phyloP scores from a whole-genome alignment of 1,140 invertebrate species.

The Mactra quadrangularis region DNA sequence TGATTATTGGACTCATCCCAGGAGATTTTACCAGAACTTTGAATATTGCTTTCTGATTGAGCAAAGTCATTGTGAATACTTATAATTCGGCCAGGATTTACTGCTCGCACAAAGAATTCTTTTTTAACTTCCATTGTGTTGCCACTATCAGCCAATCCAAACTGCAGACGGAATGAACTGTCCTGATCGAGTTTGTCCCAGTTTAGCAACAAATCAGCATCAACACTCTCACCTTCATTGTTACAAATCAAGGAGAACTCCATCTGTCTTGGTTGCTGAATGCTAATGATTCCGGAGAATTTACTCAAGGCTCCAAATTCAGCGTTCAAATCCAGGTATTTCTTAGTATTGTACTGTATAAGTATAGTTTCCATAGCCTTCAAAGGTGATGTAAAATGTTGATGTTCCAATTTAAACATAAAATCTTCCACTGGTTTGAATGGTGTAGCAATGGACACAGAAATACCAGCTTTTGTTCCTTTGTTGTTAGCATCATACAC shows the following conservation, averaged over 20 bases:
- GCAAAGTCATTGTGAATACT: conserved; percentile 50
- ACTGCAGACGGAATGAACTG: conserved; percentile 64
- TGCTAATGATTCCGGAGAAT: conserved; percentile 55
- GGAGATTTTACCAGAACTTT: conserved; percentile 26
- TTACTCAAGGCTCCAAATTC: conserved; percentile 53
- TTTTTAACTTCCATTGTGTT: conserved; percentile 11
- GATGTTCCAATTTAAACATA: conserved; percentile 25
- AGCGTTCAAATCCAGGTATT: conserved; percentile 69
- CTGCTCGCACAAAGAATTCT: conserved; percentile 31
- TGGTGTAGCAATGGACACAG: conserved; percentile 32
- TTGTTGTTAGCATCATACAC: background rate
- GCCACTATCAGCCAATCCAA: conserved; percentile 49
- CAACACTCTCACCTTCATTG: conserved; percentile 57
- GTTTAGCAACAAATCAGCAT: conserved; percentile 66
- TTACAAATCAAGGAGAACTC: conserved; percentile 61
- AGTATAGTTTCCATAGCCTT: conserved; percentile 41
- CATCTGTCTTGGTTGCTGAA: conserved; percentile 69
- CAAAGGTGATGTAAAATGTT: conserved; percentile 33
- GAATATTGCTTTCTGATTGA: background rate
- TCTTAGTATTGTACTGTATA: conserved; percentile 66
- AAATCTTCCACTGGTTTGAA: conserved; percentile 27
- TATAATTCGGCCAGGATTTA: conserved; percentile 59
- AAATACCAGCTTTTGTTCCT: conserved; percentile 18
- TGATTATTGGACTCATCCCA: conserved; percentile 65
- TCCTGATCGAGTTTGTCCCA: conserved; percentile 71